These are phyloP conservation scores for Ceryle rudis DNA, from an alignment of 2,797 vertebrate genomes.

Conservation along the genomic window DNA sequence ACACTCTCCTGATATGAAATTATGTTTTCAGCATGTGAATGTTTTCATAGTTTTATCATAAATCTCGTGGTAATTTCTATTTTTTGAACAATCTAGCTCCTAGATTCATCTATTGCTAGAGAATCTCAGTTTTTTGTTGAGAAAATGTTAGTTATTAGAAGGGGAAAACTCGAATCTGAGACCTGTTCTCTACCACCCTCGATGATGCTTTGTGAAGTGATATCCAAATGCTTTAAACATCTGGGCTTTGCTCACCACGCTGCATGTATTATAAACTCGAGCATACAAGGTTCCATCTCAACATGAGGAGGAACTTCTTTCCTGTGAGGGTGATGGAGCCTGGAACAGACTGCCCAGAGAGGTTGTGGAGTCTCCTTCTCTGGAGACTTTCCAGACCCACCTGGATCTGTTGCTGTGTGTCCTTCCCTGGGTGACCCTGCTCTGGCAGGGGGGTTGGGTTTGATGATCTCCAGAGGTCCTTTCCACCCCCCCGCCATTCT, in stretches of 20 bases:
- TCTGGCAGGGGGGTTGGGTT: too few relatives aligned
- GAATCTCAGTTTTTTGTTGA: not conserved
- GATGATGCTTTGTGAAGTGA: not conserved
- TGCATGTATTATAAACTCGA: not conserved
- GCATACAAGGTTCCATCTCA: too few relatives aligned
- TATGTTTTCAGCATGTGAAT: not conserved
- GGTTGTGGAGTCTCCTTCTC: too few relatives aligned
- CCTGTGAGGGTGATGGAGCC: too few relatives aligned
- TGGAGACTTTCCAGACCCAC: too few relatives aligned
- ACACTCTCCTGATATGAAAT: not conserved
- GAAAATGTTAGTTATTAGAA: not conserved
- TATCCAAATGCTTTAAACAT: not conserved
- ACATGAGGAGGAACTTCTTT: too few relatives aligned
- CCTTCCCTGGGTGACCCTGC: too few relatives aligned
- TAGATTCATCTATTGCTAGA: not conserved
- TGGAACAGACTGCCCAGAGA: too few relatives aligned
- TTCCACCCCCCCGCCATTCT: too few relatives aligned
- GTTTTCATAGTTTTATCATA: not conserved
- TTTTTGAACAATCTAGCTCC: not conserved
- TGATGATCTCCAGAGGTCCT: too few relatives aligned
- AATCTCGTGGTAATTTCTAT: not conserved
- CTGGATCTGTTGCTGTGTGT: too few relatives aligned
- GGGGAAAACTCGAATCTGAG: not conserved
- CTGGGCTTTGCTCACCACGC: not conserved
- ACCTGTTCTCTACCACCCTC: not conserved